Evolutionary conservation across 2,797 vertebrate species (phyloP), one percentile per base, ranked within the genome.

Genomic region (Eutrigla gurnardus): DNA sequence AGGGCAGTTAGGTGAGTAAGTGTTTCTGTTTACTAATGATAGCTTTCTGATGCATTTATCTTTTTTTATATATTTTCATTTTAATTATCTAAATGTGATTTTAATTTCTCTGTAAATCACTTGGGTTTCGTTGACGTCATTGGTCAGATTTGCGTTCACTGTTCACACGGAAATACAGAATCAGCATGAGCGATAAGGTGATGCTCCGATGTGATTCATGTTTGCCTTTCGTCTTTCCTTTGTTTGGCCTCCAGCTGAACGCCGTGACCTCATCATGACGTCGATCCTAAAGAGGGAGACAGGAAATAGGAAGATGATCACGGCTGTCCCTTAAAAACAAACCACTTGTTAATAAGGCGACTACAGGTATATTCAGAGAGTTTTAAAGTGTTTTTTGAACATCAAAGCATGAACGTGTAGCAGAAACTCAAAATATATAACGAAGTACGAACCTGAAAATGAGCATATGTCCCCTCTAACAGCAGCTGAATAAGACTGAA

Each of bases 11-110:
- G 39, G 17, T 62, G 72, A 85, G 65, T 49, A 37, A 75, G 74
- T 62, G 50, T 73, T 71, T 82, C 80, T 82, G 53, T 78, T 71
- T 65, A 83, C 59, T 46, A 37, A 79, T 77, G 25, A 32, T 45
- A n/a, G 39, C 12, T 68, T 78, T 81, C 66, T 39, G 42, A 74
- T 73, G 55, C 35, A 47, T 77, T 50, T 32, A 55, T 52, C n/a
- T 50, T 43, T 72, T 37, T 49, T 25, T 25, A 25, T 25, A 25
- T 35, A 13, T 45, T 75, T 45, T 61, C 7, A 50, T 72, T 74
- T 65, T 7, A 37, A 58, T 81, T 8, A 54, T 60, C 57, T 39
- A 18, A 80, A 74, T 46, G 15, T 18, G 18, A 14, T 65, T 75
- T 37, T 39, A 11, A 59, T 63, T 76, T 37, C 11, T 68, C 35